These are phyloP conservation scores for Falcunculus frontatus DNA, from an alignment of 2,113 vertebrate genomes.

Conservation along the genomic window DNA sequence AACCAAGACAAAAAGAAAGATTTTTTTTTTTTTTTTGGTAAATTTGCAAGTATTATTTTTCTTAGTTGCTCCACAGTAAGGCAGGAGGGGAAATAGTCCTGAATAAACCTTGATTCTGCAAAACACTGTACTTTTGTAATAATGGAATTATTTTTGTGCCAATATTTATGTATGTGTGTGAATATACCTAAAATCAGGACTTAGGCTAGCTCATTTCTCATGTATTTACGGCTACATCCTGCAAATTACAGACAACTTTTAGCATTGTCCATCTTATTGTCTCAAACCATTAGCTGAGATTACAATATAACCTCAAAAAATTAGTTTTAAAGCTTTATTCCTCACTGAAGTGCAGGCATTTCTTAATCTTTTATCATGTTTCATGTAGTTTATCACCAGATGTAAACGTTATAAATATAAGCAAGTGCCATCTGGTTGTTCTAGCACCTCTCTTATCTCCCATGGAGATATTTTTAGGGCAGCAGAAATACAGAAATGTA, in stretches of 20 bases:
- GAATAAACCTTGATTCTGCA: background rate
- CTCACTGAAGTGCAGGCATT: background rate
- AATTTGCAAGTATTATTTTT: background rate
- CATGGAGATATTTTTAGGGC: slow-evolving; percentile 34
- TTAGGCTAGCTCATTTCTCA: background rate
- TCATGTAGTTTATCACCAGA: slow-evolving; percentile 2
- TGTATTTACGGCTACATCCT: background rate
- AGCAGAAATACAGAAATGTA: slow-evolving; percentile 19
- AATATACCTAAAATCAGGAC: background rate
- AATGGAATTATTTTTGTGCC: background rate
- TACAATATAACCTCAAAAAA: background rate
- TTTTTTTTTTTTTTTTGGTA: background rate
- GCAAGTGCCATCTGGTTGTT: slow-evolving; percentile 45
- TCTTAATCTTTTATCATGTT: background rate
- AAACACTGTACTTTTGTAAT: background rate
- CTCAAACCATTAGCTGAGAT: background rate
- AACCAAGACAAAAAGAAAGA: background rate
- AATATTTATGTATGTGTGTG: background rate
- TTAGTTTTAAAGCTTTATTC: background rate
- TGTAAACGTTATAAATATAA: background rate
- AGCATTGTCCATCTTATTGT: background rate
- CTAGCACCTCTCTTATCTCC: slow-evolving; percentile 39
- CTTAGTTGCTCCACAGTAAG: background rate
- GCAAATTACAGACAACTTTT: background rate
- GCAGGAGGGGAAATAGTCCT: background rate